Evolutionary conservation across 2,888 invertebrate genomes (phyloP).

Genomic region (Sminthurinus aureus): DNA sequence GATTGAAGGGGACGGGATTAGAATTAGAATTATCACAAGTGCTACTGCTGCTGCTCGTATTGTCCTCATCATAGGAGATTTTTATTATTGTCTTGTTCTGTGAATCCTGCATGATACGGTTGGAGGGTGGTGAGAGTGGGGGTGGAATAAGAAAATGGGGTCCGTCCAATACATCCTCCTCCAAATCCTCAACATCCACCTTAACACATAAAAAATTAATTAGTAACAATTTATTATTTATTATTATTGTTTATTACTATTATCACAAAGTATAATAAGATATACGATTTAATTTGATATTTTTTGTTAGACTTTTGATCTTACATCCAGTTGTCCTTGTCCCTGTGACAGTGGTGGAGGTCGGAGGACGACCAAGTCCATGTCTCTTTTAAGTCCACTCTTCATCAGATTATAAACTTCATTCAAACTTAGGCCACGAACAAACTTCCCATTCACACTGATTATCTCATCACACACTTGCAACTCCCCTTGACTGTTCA

Average conservation of each 20-base stretch:
- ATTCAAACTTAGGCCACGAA: conserved; percentile 75
- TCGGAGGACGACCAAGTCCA: conserved; percentile 55
- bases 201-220: background rate
- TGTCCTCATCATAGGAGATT: conserved; percentile 55
- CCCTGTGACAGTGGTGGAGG: background rate
- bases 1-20: conserved; percentile 10
- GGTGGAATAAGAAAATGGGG: conserved; percentile 12
- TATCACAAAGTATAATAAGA: background rate
- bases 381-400: conserved; percentile 52
- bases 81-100: conserved; percentile 59
- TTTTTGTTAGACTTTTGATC: too few species aligned
- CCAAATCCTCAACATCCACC: background rate
- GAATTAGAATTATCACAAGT: background rate
- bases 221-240: background rate
- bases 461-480: conserved; percentile 88
- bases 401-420: conserved; percentile 67
- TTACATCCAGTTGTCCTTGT: too few species aligned
- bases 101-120: conserved; percentile 50
- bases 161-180: conserved; percentile 11
- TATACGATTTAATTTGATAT: background rate
- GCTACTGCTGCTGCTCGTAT: background rate
- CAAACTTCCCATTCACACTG: conserved; percentile 82
- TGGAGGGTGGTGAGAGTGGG: conserved; percentile 42
- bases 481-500: conserved; percentile 77
- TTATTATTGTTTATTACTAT: background rate